These are phyloP conservation scores for Notiomystis cincta DNA, from an alignment of 2,113 vertebrate genomes.

Conservation along the genomic window DNA sequence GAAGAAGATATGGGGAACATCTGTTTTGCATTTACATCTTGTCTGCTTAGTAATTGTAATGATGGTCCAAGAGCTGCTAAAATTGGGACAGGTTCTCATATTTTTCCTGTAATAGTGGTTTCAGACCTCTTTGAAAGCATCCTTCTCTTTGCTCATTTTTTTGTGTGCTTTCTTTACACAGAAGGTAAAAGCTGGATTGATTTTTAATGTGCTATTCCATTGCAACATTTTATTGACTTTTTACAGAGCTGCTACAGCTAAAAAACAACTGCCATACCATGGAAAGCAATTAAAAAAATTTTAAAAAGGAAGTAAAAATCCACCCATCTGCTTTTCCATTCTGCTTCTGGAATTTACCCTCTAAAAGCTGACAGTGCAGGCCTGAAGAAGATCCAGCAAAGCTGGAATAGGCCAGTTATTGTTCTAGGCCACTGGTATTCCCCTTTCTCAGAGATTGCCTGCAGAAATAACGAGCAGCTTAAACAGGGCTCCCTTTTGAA, in stretches of 20 bases:
- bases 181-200: neutral
- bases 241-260: neutral
- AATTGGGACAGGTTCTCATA: neutral
- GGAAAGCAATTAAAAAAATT: neutral
- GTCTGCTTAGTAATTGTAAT: neutral
- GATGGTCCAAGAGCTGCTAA: neutral
- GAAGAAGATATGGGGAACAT: neutral
- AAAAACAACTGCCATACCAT: neutral
- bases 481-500: neutral
- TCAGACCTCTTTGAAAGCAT: neutral
- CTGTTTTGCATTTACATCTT: neutral
- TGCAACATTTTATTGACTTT: neutral
- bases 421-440: neutral
- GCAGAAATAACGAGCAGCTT: neutral
- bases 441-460: neutral
- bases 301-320: neutral
- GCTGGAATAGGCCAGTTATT: neutral
- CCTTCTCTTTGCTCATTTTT: neutral
- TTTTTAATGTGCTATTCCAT: neutral
- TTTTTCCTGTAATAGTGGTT: neutral
- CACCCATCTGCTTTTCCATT: neutral
- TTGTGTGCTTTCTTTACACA: neutral
- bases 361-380: neutral
- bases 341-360: neutral
- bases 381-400: neutral